Conservation (phyloP, 1,140 invertebrate species). For the Trichomalopsis sarcophagae region DNA sequence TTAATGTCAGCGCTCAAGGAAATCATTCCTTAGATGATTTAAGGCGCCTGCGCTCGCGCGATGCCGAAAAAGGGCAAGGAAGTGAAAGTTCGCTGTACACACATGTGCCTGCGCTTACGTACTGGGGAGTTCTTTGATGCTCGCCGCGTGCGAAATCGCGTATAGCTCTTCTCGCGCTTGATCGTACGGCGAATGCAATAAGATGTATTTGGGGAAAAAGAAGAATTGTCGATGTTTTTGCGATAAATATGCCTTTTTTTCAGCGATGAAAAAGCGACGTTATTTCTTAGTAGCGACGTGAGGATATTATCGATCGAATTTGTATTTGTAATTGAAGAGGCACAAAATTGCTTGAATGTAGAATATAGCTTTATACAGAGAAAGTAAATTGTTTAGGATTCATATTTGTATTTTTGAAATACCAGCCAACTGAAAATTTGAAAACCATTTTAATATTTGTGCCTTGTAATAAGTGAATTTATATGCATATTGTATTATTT, state of each 20-base stretch:
- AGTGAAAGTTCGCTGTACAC: conserved; percentile 50
- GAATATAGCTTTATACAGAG: neutral
- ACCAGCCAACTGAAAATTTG: no score
- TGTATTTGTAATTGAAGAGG: neutral
- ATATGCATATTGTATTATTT: neutral
- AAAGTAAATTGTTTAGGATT: no score
- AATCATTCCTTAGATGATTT: conserved; percentile 41
- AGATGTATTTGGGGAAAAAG: neutral
- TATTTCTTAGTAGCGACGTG: neutral
- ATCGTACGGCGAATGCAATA: neutral
- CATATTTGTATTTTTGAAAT: neutral
- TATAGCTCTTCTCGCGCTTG: neutral
- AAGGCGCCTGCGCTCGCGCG: neutral
- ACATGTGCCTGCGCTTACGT: conserved; percentile 48
- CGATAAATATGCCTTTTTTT: conserved; percentile 13
- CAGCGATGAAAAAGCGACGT: neutral
- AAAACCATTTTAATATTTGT: conserved; percentile 31
- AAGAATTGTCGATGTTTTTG: conserved; percentile 12
- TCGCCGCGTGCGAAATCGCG: conserved; percentile 7
- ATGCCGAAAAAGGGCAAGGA: conserved; percentile 20
- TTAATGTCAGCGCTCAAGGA: conserved; percentile 17
- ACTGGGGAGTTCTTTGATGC: conserved; percentile 43
- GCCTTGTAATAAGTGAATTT: conserved; percentile 11
- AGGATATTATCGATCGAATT: no score
- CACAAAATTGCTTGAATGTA: conserved; percentile 6